Evolutionary conservation across 2,113 vertebrate species (phyloP), one percentile per base, ranked within the genome.

Genomic region (Nerophis ophidion): DNA sequence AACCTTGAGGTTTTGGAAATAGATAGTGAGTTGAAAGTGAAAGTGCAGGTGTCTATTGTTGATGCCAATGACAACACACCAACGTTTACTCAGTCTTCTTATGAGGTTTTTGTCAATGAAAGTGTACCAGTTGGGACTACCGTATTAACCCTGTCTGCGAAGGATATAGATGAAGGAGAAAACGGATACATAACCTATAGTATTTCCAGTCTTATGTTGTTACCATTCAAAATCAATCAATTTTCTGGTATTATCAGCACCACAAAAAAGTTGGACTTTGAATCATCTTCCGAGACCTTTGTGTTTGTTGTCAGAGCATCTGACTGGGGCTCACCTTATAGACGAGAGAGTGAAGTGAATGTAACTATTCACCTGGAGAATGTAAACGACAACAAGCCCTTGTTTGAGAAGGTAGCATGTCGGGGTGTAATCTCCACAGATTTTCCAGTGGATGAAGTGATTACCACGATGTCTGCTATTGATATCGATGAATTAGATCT

Each of bases 131-230:
- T 95, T 44, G 95, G 93, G 0, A 93, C 91, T 1, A 93, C 63
- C 0, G 57, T 99, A 48, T 74, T 99, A 65, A 70, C 83, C 0
- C 90, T 99, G 54, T 94, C 91, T 2, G 97, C 97, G 35, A 86
- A 81, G 13, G 97, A 99, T 72, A 87, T 86, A 49, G 97, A 99
- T 59, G 88, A 84, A 63, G 96, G 96, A 46, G 97, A 99, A 83
- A 99, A 99, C 8, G 94, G 97, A 34, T 99, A 99, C 53, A 97
- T 99, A 61, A 99, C 96, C 0, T 99, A 97, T 26, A 99, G 94
- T 72, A 92, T 99, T 61, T 93, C 93, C 59, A 96, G 91, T 71
- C 75, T 96, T 51, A 90, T 91, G 75, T 69, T 89, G 0, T 66
- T 99, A 4, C 96, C 96, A 0, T 99, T 99, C 79, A 83, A 87